A percentile compares a stretch with the other conserved stretches of the same genome.
Evolutionary conservation across 2,113 vertebrate species (phyloP).

Genomic region (Aplodontia rufa): DNA sequence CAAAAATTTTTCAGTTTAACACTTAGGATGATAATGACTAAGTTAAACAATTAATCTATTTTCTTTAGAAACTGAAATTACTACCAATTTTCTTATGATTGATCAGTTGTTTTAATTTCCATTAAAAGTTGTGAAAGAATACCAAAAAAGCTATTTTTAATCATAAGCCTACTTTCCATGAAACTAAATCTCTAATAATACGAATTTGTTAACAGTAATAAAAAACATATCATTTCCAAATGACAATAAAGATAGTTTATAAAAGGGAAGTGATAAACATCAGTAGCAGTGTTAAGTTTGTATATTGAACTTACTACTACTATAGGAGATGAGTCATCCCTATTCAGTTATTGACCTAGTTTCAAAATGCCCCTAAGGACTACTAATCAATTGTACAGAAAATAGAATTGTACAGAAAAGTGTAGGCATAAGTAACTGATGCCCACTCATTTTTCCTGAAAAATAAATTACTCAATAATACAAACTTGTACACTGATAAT

Average conservation of each 20-base stretch:
- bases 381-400: slow-evolving; percentile 3
- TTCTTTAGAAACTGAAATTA: slow-evolving; percentile 37
- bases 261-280: background rate
- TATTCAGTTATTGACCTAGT: slow-evolving; percentile 42
- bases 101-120: slow-evolving; percentile 8
- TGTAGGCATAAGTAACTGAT: background rate
- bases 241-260: slow-evolving; percentile 12
- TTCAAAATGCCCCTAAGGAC: slow-evolving; percentile 51
- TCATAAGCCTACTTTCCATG: slow-evolving; percentile 35
- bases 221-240: background rate
- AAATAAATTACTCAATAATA: background rate
- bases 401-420: slow-evolving; percentile 40
- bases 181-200: slow-evolving; percentile 19
- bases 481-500: background rate
- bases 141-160: slow-evolving; percentile 44
- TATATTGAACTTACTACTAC: slow-evolving; percentile 44
- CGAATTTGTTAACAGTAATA: slow-evolving; percentile 31
- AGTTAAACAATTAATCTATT: background rate
- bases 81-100: slow-evolving; percentile 31
- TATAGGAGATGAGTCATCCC: slow-evolving; percentile 30
- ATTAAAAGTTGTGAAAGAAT: background rate
- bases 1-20: slow-evolving; percentile 8
- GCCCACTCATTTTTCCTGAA: slow-evolving; percentile 36
- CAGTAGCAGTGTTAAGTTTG: background rate
- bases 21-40: background rate